Evolutionary conservation across 2,888 invertebrate species (phyloP).

Genomic region (Synanthedon andrenaeformis): DNA sequence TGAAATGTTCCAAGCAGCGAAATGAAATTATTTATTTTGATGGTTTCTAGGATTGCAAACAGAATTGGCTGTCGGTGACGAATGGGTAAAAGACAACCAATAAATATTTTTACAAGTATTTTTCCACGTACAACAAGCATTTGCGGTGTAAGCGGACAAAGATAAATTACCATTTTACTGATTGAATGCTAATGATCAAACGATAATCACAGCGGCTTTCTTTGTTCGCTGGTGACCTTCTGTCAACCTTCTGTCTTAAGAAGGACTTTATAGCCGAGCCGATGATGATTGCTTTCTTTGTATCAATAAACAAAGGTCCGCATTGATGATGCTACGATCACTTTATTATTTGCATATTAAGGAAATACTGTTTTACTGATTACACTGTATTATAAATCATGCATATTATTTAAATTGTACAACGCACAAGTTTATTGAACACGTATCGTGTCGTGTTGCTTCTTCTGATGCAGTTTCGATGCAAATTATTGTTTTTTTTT

Average conservation of each 20-base stretch:
- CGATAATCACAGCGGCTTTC: slow-evolving; percentile 2
- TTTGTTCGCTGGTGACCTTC: background rate
- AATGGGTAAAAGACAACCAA: no score
- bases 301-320: background rate
- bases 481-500: no score
- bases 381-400: no score
- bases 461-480: no score
- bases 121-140: background rate
- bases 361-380: background rate
- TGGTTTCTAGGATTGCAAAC: no score
- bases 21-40: no score
- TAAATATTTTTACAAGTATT: no score
- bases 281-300: background rate
- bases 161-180: background rate
- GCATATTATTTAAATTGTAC: no score
- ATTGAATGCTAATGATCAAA: background rate
- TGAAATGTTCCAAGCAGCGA: no score
- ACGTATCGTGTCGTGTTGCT: no score
- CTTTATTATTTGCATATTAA: background rate
- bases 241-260: background rate
- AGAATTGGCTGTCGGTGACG: no score
- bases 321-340: background rate
- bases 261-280: background rate
- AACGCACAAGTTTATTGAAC: no score
- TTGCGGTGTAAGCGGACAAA: background rate